Evolutionary conservation across 2,113 vertebrate genomes (phyloP), one percentile per base, ranked within the genome.

Genomic region (Burhinus oedicnemus): DNA sequence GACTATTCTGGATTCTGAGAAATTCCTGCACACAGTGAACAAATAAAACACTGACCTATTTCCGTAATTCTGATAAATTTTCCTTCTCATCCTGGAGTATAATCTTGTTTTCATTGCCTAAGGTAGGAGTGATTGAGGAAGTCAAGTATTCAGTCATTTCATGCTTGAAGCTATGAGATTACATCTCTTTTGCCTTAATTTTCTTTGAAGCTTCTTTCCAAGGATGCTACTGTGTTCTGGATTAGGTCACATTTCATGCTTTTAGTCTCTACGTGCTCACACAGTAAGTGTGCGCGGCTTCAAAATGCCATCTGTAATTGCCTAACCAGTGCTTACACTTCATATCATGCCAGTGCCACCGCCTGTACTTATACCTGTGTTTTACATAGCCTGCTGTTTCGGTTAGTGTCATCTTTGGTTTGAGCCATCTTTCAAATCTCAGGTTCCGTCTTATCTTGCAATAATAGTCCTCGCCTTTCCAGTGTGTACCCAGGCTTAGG

Each of bases 381-480:
- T 83, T 71, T 83, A 36, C 5, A 32, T 5, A 36, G 30, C 17
- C 57, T 80, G 44, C 19, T 79, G 14, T 62, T 87, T 54, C 1
- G 0, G 29, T 30, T 22, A 19, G n/a, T 34, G 23, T 29, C 40
- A 40, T 40, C 42, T 78, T 75, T 64, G 64, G 19, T 62, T 69
- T 51, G 49, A 51, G 49, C 49, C 22, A 23, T 51, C 49, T 51
- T 51, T 74, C 55, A 88, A 8, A 13, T 25, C n/a, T 23, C 64
- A 30, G 13, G 4, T 38, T 84, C 23, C 36, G 23, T 79, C 52
- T 64, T 25, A 29, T 17, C 60, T 55, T 66, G 61, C 2, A 76
- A 3, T 23, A 66, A 34, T 2, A 83, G 34, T 14, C 34, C 29
- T 82, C 0, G 0, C 34, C 45, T 82, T 51, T 42, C 36, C 45